Evolutionary conservation across 2,888 invertebrate species (phyloP).

Genomic region (Hylaea fasciaria): DNA sequence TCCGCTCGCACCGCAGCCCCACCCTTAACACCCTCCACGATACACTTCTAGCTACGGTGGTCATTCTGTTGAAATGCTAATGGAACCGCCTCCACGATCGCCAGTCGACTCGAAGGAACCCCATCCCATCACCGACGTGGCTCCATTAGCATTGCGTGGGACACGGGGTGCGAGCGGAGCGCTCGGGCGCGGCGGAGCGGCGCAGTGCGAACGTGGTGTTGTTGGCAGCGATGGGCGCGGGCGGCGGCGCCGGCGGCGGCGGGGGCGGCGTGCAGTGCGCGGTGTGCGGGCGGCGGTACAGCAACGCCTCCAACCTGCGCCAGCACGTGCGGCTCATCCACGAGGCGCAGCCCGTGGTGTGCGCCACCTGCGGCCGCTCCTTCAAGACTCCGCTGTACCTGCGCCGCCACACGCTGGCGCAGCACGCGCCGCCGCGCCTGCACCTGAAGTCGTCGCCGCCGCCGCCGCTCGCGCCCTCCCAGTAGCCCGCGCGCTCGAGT

Average conservation of each 20-base stretch:
- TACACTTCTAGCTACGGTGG: background rate
- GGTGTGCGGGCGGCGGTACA: conserved; percentile 89
- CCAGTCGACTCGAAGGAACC: background rate
- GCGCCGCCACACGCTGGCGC: conserved; percentile 90
- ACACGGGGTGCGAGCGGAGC: conserved; percentile 40
- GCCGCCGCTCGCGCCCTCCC: conserved; percentile 46
- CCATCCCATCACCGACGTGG: background rate
- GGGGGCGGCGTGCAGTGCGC: conserved; percentile 82
- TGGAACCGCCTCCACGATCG: conserved; percentile 19
- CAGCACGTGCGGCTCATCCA: conserved; percentile 91
- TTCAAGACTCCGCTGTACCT: conserved; percentile 91
- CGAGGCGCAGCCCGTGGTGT: conserved; percentile 88
- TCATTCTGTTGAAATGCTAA: conserved; percentile 49
- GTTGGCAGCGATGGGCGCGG: conserved; percentile 73
- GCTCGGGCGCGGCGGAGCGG: conserved; percentile 49
- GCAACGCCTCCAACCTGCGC: conserved; percentile 89
- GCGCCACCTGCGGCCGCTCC: conserved; percentile 88
- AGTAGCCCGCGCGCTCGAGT: conserved; percentile 33
- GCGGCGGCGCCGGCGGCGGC: conserved; percentile 50
- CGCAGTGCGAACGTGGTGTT: conserved; percentile 73
- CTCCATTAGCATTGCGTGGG: conserved; percentile 10
- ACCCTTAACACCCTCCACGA: conserved; percentile 10
- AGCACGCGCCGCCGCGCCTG: conserved; percentile 82
- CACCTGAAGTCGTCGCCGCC: conserved; percentile 58
- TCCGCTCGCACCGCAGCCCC: conserved; percentile 44